Conservation (phyloP, 30 jellyfish, hydroid and myxozoan genomes). For the Catostylus mosaicus region DNA sequence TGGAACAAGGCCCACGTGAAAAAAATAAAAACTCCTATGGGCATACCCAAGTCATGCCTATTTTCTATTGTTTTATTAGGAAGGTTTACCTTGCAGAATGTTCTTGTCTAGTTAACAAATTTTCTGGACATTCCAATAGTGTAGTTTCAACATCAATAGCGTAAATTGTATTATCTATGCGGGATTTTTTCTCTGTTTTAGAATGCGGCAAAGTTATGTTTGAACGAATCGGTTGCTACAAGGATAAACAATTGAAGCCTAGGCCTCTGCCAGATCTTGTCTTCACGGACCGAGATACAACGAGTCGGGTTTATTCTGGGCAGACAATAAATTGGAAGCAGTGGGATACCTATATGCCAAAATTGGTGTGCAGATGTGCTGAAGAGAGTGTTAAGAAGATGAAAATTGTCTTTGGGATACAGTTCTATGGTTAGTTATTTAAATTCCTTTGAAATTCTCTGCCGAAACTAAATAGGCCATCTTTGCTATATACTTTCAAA, state of each 20-base stretch:
- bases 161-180: neutral
- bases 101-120: too few relatives aligned
- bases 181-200: neutral
- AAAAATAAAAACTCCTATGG: too few relatives aligned
- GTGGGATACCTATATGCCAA: slow-evolving; percentile 66
- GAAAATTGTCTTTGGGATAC: slow-evolving; percentile 22
- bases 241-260: slow-evolving; percentile 24
- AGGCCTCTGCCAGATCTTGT: slow-evolving; percentile 60
- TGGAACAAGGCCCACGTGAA: too few relatives aligned
- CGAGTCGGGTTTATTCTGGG: slow-evolving; percentile 16
- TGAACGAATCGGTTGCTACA: slow-evolving; percentile 59
- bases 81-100: too few relatives aligned
- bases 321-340: slow-evolving; percentile 17
- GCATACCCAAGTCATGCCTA: too few relatives aligned
- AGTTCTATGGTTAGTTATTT: slow-evolving; percentile 34
- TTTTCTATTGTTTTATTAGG: too few relatives aligned
- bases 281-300: slow-evolving; percentile 51
- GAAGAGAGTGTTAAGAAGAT: slow-evolving; percentile 21
- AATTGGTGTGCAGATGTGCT: slow-evolving; percentile 78
- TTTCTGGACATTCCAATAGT: too few relatives aligned
- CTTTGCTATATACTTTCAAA: too few relatives aligned
- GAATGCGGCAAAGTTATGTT: slow-evolving; percentile 15
- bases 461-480: too few relatives aligned
- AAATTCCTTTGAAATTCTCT: too few relatives aligned
- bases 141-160: too few relatives aligned